Evolutionary conservation across 2,113 vertebrate species (phyloP), one percentile per base, ranked within the genome.

Genomic region (Chloroceryle aenea): DNA sequence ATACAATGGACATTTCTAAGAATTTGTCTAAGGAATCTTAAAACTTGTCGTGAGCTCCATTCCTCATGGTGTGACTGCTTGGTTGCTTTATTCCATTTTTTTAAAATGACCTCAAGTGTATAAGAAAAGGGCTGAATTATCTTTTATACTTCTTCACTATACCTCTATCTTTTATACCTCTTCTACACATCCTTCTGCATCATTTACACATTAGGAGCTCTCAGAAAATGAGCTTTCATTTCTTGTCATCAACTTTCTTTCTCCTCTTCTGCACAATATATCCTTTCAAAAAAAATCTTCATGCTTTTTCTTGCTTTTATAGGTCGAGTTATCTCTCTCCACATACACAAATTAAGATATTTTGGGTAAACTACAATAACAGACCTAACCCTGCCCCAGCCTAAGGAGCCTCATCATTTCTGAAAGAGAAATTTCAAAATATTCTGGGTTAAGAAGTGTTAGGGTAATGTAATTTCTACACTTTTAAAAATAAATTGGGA

Each of bases 331-430:
- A 7, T 55, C 17, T 80, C 50, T 86, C 25, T 86, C 7, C 17
- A 32, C 3, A 19, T 21, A 40, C 7, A 69, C 4, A 55, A 42
- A 58, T 55, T 25, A 66, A 55, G 42, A 62, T 1, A 1, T 42
- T 76, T 12, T 61, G 23, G 4, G 12, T 69, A 76, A 89, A 3
- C 5, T 34, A 29, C 11, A 38, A 8, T 14, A 22, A 42, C 19
- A 68, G 4, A 63, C 8, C 16, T 83, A 80, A 40, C 4, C 10
- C 32, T 45, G 47, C 17, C 8, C 48, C 15, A 75, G 22, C 20
- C 22, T 63, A 45, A 5, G 1, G 2, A 72, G 2, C 8, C 9
- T 66, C 2, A 5, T 6, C 1, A 3, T 42, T 69, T 87, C 32
- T 63, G 26, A 84, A 81, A 86, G 30, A 56, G 5, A 74, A 40